A percentile compares a stretch with the other conserved stretches of the same genome.
phyloP scores from a whole-genome alignment of 2,113 vertebrate genomes.

The Phalacrocorax pelagicus region DNA sequence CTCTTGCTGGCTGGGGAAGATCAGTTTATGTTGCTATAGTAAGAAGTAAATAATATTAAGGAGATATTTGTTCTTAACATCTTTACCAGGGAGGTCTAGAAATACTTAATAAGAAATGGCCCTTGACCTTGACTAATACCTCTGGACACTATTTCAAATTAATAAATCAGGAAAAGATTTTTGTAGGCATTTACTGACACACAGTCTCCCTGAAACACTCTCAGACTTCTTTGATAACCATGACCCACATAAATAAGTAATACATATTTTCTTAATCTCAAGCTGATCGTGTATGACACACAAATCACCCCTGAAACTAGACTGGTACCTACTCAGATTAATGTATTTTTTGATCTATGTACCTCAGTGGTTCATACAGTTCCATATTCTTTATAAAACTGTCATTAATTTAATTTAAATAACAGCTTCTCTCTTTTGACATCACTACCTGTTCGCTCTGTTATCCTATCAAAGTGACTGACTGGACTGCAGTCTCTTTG shows the following conservation, averaged over 20 bases:
- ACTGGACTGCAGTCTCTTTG: not conserved
- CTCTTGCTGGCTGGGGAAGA: not conserved
- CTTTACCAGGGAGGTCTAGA: not conserved
- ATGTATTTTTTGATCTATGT: not conserved
- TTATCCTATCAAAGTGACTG: not conserved
- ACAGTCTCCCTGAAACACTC: not conserved
- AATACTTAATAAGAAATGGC: not conserved
- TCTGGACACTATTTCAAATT: not conserved
- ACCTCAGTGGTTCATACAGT: not conserved
- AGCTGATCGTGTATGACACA: not conserved
- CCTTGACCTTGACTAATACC: not conserved
- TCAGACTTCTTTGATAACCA: not conserved
- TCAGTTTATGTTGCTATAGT: not conserved
- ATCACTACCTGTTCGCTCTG: not conserved
- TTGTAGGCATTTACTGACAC: not conserved
- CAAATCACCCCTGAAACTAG: not conserved
- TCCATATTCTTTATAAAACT: not conserved
- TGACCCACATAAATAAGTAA: not conserved
- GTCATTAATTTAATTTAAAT: not conserved
- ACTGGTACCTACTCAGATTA: not conserved
- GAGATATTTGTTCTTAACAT: not conserved
- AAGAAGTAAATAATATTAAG: not conserved
- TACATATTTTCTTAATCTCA: not conserved
- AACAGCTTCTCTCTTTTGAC: not conserved
- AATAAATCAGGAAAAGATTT: not conserved